Base-by-base conservation (phyloP, 2,888 invertebrate species). In the Macrophya alboannulata region DNA sequence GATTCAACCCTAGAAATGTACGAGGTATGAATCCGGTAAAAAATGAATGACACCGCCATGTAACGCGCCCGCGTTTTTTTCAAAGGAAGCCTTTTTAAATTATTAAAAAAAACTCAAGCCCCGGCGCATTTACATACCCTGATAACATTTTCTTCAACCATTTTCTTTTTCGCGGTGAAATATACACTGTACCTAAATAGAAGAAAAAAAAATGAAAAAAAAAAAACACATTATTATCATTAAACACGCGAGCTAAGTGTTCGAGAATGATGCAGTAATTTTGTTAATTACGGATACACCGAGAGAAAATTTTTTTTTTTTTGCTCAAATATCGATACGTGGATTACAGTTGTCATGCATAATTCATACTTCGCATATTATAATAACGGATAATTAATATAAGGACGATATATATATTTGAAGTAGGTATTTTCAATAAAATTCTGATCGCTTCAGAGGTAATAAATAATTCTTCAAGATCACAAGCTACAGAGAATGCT, bases 11-110 rank as follows among this genome's bases (percentile, higher is more conserved):
- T 68, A 31, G 71, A 40, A 40, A 71, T 40, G 25, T 71, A 40
- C n/a, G 71, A 40, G 31, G 25, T 71, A 17, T 71, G 71, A 71
- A 71, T 71, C 37, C n/a, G n/a, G 37, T n/a, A 40, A 40, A 71
- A 71, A 71, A 71, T 71, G 40, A 40, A 71, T 71, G 8, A 71
- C 40, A 71, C n/a, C n/a, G 37, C 40, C 71, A 6, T 15, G 71
- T 17, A 71, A 71, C 71, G 40, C 15, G 71, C 8, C 71, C 71
- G 9, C 8, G 71, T 40, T 71, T 71, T 71, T 71, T 71, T 71
- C 71, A 71, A 71, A 71, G 71, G 40, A 40, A 71, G 71, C 71
- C 40, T 25, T 48, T 76, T 76, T 76, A 40, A 48, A 76, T 76
- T 45, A 76, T 76, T 76, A 76, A 76, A 76, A 76, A 31, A 31